Evolutionary conservation across 1,140 invertebrate species (phyloP), one percentile per base, ranked within the genome.

Genomic region (Tetramorium simillimum): DNA sequence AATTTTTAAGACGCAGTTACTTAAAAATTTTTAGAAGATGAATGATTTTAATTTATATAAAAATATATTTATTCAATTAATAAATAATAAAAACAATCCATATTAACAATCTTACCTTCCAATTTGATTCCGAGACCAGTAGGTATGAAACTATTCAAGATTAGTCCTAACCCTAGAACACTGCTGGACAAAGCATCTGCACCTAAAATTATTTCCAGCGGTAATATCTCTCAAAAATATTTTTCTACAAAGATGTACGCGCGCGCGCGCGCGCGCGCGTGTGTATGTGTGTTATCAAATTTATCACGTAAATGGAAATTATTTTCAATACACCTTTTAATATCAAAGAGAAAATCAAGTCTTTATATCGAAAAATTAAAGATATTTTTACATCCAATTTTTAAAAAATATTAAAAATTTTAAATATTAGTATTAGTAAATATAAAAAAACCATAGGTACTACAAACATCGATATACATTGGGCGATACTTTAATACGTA

Each of bases 131-230:
- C 86, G 18, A 91, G 77, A 3, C 93, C 86, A 53, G 69, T 24
- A 16, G 92, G 93, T 53, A 96, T 91, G n/a, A 95, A 93, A 75
- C 95, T 96, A 93, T 97, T 96, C 62, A 97, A 88, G 16, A 96
- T 85, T 6, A 97, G 89, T 6, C 96, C 95, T 3, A 95, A 85
- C 3, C 95, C 96, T 18, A 96, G 90, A 18, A 96, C 90, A 3
- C 95, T 90, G 1, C 96, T 95, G 1, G 96, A 95, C 77, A 95
- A 95, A 3, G 96, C 96, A 90, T 97, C 96, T 0, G 75, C 75
- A 6, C 75, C 75, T 78, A 33, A 3, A 63, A 77, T 12, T 62
- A 46, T 43, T 40, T 60, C 28, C 4, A 16, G 6, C 18, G 28
- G 9, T 51, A 51, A 7, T 56, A 40, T 75, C 10, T 75, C 10